A percentile compares a stretch with the other conserved stretches of the same genome.
Conservation (phyloP, 2,888 invertebrate species). For the Ephialtes manifestator region DNA sequence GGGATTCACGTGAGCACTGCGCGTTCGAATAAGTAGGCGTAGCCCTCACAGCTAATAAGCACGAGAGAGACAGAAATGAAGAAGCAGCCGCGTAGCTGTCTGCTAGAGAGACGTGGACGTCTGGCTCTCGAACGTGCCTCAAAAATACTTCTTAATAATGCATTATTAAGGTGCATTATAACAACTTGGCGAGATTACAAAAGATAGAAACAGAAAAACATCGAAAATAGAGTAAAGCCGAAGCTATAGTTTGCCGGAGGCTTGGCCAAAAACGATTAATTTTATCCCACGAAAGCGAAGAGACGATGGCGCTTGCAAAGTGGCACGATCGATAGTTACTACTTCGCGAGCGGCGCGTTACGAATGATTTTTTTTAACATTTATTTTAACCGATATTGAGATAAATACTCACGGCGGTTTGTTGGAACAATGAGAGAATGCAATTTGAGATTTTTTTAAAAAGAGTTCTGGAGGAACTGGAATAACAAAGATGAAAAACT, state of each 20-base stretch:
- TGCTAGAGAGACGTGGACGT: slow-evolving; percentile 69
- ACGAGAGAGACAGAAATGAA: slow-evolving; percentile 19
- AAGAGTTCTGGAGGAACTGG: slow-evolving; percentile 7
- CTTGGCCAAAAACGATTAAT: slow-evolving; percentile 38
- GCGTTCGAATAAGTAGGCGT: slow-evolving; percentile 83
- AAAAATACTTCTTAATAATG: not conserved
- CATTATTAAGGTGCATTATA: not conserved
- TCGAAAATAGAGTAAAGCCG: slow-evolving; percentile 53
- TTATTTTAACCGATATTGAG: not conserved
- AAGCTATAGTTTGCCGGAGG: not conserved
- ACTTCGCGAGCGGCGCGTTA: slow-evolving; percentile 48
- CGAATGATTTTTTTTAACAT: slow-evolving; percentile 14
- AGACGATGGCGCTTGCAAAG: slow-evolving; percentile 77
- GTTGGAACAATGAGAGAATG: not conserved
- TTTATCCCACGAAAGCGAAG: slow-evolving; percentile 63
- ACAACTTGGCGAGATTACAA: not conserved
- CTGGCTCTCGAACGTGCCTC: not conserved
- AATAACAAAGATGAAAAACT: slow-evolving; percentile 66
- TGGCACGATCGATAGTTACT: slow-evolving; percentile 78
- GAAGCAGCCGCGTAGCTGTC: slow-evolving; percentile 73
- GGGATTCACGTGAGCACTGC: slow-evolving; percentile 82
- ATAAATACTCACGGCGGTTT: not conserved
- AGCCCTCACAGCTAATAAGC: slow-evolving; percentile 76
- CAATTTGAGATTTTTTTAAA: not conserved
- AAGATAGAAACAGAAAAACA: not conserved